Evolutionary conservation across 2,113 vertebrate genomes (phyloP).

Genomic region (Ptychochromis oligacanthus): DNA sequence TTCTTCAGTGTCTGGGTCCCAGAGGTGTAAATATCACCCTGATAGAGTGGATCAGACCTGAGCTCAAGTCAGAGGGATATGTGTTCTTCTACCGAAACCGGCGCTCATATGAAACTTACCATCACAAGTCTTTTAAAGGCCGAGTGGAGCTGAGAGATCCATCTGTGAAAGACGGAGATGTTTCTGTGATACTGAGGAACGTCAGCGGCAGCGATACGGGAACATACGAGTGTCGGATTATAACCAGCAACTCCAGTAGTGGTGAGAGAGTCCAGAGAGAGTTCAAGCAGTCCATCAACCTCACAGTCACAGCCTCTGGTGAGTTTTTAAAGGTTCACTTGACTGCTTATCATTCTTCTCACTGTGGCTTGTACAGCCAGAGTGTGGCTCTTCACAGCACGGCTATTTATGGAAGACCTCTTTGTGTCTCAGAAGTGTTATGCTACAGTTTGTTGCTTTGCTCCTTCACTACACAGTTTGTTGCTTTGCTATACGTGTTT

Average conservation of each 20-base stretch:
- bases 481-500: too few relatives aligned
- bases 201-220: neutral
- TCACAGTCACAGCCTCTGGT: neutral
- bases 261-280: rapidly evolving
- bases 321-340: neutral
- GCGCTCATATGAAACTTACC: neutral
- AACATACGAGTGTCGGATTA: neutral
- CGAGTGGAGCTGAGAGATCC: neutral
- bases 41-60: neutral
- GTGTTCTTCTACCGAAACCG: neutral
- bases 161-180: rapidly evolving
- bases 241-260: neutral
- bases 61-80: neutral
- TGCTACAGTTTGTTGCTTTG: rapidly evolving
- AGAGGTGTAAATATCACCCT: neutral
- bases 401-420: neutral
- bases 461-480: too few relatives aligned
- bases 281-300: neutral
- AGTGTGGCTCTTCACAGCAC: rapidly evolving
- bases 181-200: neutral
- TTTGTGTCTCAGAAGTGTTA: rapidly evolving
- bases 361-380: rapidly evolving
- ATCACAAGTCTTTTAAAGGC: neutral
- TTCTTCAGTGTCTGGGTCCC: neutral
- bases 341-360: neutral